Percentiles rank a stretch among this genome's conserved stretches.
phyloP scores from a whole-genome alignment of 1,140 invertebrate species.

The Colletes gigas region DNA sequence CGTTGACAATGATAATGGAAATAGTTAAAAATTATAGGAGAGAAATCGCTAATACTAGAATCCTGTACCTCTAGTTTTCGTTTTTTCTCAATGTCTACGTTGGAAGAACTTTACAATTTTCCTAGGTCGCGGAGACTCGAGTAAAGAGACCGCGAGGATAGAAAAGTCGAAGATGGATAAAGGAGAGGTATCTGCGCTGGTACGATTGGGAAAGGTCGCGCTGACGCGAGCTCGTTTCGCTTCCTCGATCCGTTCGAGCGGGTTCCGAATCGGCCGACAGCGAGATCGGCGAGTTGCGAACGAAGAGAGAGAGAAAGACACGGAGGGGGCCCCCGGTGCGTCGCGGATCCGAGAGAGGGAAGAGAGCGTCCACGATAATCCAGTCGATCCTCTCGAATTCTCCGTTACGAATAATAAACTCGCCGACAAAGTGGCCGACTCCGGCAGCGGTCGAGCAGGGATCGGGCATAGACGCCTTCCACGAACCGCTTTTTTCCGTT shows the following conservation, averaged over 20 bases:
- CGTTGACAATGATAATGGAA: too few relatives aligned
- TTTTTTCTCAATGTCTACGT: too few relatives aligned
- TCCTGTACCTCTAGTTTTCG: too few relatives aligned
- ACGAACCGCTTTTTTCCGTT: constrained; percentile 55
- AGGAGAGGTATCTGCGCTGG: not conserved
- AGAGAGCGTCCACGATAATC: constrained; percentile 32
- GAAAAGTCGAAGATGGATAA: too few relatives aligned
- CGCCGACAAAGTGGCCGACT: constrained; percentile 51
- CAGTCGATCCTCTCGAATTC: constrained; percentile 47
- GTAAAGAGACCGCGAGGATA: too few relatives aligned
- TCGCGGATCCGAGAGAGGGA: not conserved
- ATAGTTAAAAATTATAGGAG: too few relatives aligned
- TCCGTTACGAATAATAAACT: constrained; percentile 55
- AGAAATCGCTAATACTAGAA: too few relatives aligned
- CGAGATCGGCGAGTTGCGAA: not conserved
- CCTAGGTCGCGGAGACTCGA: too few relatives aligned
- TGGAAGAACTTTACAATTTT: too few relatives aligned
- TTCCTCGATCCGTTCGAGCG: not conserved
- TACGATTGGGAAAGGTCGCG: constrained; percentile 13
- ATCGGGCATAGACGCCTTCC: constrained; percentile 49
- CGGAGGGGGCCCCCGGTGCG: not conserved
- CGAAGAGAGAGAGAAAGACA: too few relatives aligned
- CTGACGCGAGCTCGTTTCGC: not conserved
- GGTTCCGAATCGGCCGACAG: not conserved
- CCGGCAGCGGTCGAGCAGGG: constrained; percentile 24